phyloP scores from a whole-genome alignment of 1,140 invertebrate genomes.

The Riptortus pedestris region DNA sequence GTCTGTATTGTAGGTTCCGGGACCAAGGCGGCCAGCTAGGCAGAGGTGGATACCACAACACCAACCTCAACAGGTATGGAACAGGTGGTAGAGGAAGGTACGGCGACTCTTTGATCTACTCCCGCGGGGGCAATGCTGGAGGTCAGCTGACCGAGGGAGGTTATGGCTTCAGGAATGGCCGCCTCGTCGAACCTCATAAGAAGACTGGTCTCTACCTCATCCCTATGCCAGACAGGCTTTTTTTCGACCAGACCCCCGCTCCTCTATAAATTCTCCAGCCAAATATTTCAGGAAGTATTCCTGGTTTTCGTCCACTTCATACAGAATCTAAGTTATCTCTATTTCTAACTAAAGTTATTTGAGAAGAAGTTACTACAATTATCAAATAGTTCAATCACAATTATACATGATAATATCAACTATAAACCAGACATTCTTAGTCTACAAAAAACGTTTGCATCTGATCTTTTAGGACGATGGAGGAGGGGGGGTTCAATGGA shows the following conservation, averaged over 20 bases:
- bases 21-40: slow-evolving; percentile 31
- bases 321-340: too few relatives aligned
- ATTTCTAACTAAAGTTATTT: too few relatives aligned
- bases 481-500: too few relatives aligned
- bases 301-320: slow-evolving; percentile 2
- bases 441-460: too few relatives aligned
- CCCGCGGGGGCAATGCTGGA: slow-evolving; percentile 5
- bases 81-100: slow-evolving; percentile 30
- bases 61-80: slow-evolving; percentile 29
- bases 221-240: slow-evolving; percentile 28
- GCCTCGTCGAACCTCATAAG: slow-evolving; percentile 16
- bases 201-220: slow-evolving; percentile 27
- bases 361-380: too few relatives aligned
- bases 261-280: not conserved
- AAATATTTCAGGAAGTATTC: not conserved
- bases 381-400: too few relatives aligned
- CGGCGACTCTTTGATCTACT: slow-evolving; percentile 21
- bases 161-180: not conserved
- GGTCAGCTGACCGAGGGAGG: slow-evolving; percentile 16
- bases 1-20: slow-evolving; percentile 23
- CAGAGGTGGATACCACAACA: slow-evolving; percentile 32
- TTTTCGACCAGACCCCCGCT: slow-evolving; percentile 26
- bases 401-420: too few relatives aligned
- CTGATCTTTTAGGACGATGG: too few relatives aligned
- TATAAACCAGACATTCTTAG: too few relatives aligned